Evolutionary conservation across 1,140 invertebrate genomes (phyloP).

Genomic region (Amyelois transitella): DNA sequence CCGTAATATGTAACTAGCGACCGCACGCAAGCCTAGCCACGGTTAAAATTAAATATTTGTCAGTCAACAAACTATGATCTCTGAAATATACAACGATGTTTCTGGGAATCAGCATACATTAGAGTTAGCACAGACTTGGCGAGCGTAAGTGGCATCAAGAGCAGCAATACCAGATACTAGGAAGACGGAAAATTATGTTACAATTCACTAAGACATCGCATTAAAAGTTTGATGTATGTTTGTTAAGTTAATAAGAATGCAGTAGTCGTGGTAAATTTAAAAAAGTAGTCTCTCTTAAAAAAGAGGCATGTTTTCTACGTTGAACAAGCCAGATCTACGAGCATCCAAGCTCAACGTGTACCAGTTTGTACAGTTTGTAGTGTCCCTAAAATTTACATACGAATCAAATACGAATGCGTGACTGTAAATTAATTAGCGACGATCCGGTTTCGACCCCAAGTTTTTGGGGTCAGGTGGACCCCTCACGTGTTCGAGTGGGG

Average conservation of each 20-base stretch:
- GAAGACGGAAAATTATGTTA: too few species aligned
- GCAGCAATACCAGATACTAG: too few species aligned
- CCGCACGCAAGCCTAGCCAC: background rate
- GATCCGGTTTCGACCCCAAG: background rate
- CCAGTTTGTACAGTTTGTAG: background rate
- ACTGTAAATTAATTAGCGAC: constrained; percentile 15
- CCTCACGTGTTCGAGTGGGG: background rate
- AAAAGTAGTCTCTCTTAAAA: too few species aligned
- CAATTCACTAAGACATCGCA: too few species aligned
- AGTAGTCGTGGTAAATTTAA: too few species aligned
- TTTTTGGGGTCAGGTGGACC: background rate
- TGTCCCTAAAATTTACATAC: background rate
- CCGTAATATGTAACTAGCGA: background rate
- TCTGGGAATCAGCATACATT: background rate
- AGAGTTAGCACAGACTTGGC: background rate
- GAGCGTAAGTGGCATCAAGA: background rate
- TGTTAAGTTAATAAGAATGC: too few species aligned
- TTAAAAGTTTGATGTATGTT: too few species aligned
- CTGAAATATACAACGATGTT: background rate
- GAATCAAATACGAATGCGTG: constrained; percentile 6
- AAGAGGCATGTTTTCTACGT: too few species aligned
- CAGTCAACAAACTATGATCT: background rate
- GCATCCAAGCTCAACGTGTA: too few species aligned
- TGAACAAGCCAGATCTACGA: too few species aligned
- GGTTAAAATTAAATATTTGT: background rate